Percentiles rank a stretch among this genome's conserved stretches.
These are phyloP conservation scores for Setipinna tenuifilis DNA, from an alignment of 2,797 vertebrate genomes.

Conservation along the genomic window DNA sequence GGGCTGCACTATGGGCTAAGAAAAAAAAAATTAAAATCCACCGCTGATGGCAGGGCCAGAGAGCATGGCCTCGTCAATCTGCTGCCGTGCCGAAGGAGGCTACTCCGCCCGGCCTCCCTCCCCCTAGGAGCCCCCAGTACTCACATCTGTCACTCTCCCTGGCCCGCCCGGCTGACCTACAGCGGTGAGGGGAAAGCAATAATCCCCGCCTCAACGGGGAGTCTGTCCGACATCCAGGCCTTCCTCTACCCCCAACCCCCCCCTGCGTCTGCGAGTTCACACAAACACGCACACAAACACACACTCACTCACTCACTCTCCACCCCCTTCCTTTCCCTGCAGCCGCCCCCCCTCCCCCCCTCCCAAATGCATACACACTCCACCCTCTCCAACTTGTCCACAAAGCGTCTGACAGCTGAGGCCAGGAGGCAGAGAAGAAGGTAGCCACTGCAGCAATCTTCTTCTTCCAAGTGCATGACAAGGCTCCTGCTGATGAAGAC, in stretches of 20 bases:
- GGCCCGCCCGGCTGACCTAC: conserved; percentile 53
- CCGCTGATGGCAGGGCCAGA: conserved; percentile 56
- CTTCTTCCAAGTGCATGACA: too few species aligned
- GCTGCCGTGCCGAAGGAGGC: conserved; percentile 21
- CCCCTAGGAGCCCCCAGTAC: conserved; percentile 54
- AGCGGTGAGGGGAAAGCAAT: conserved; percentile 58
- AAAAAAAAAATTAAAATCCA: conserved; percentile 15
- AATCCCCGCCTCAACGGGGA: conserved; percentile 42
- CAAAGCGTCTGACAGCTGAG: conserved; percentile 29
- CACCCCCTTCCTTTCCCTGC: not conserved
- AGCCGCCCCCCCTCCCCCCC: too few species aligned
- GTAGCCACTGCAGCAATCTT: not conserved
- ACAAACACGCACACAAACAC: too few species aligned
- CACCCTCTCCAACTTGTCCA: conserved; percentile 17
- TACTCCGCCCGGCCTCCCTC: not conserved
- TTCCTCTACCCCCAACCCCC: not conserved
- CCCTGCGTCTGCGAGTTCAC: too few species aligned
- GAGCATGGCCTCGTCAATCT: conserved; percentile 57
- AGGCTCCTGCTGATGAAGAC: too few species aligned
- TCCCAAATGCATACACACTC: too few species aligned
- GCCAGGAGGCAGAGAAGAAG: not conserved
- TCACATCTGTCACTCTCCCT: conserved; percentile 53
- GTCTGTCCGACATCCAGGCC: conserved; percentile 37
- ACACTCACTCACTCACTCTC: too few species aligned
- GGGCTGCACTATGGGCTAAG: conserved; percentile 3